Evolutionary conservation across 2,888 invertebrate genomes (phyloP), one percentile per base, ranked within the genome.

Genomic region (Gortyna flavago): DNA sequence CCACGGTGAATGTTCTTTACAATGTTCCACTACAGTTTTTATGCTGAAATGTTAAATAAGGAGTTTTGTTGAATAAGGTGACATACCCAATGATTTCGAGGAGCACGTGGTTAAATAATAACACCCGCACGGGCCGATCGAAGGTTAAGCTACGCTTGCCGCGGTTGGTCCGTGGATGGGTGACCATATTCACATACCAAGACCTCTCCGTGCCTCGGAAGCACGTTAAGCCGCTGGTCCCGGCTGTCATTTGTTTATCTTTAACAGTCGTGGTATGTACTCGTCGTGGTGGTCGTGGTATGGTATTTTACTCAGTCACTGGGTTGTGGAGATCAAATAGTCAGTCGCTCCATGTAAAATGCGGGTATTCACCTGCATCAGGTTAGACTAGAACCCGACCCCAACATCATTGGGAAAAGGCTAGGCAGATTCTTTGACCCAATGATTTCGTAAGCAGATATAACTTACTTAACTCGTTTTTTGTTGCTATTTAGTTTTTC

Each of bases 21-120:
- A 51, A n/a, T 70, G 35, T 77, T 61, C 32, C 51, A 41, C 54
- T 64, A 44, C 21, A 41, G 32, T 76, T 65, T 38, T n/a, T 51
- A 62, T 41, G 1, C 29, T 67, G 44, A 29, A 13, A 44, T 67
- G n/a, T 66, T 21, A 29, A 66, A 29, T 21, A 29, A 6, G 29
- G 9, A 21, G 66, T 57, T n/a, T 57, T 57, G 54, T n/a, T 57
- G 25, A 11, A 5, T 57, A 57, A 5, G 4, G n/a, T 57, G 11
- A 57, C 54, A n/a, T n/a, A n/a, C 9, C 54, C 0, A 54, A 54
- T 54, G 25, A n/a, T 54, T n/a, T n/a, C 11, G 11, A n/a, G 54
- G n/a, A 9, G 0, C n/a, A n/a, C 9, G n/a, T 54, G n/a, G n/a
- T 25, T 54, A n/a, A n/a, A n/a, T 54, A 51, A 25, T 9, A 54